A percentile compares a stretch with the other conserved stretches of the same genome.
Conservation (phyloP, 2,888 invertebrate species). For the Monopis laevigella region DNA sequence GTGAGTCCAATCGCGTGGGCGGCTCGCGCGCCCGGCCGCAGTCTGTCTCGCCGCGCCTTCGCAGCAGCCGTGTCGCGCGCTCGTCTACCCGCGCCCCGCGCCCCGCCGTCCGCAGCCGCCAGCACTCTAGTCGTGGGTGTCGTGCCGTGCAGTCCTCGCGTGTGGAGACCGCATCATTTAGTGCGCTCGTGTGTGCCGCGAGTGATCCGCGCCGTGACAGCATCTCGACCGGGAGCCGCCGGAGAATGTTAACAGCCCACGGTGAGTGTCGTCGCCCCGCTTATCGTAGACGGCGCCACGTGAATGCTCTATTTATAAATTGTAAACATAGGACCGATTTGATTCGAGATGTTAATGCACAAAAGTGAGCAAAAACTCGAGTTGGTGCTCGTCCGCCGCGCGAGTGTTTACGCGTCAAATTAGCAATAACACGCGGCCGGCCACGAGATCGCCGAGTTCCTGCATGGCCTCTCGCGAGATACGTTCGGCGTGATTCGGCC, state of each 20-base stretch:
- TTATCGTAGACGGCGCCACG: slow-evolving; percentile 55
- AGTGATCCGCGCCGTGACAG: slow-evolving; percentile 34
- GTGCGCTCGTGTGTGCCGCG: slow-evolving; percentile 66
- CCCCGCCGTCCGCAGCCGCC: slow-evolving; percentile 45
- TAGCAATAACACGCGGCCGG: slow-evolving; percentile 38
- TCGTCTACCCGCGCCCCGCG: slow-evolving; percentile 36
- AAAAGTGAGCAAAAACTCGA: slow-evolving; percentile 43
- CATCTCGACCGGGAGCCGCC: slow-evolving; percentile 29
- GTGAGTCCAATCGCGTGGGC: slow-evolving; percentile 50
- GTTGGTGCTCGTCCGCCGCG: slow-evolving; percentile 20
- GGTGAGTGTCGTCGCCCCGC: slow-evolving; percentile 52
- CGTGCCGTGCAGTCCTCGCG: slow-evolving; percentile 64
- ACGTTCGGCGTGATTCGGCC: background rate
- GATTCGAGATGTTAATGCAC: slow-evolving; percentile 45
- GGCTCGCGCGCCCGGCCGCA: slow-evolving; percentile 54
- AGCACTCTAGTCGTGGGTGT: slow-evolving; percentile 67
- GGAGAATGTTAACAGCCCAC: slow-evolving; percentile 67
- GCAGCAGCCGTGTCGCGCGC: slow-evolving; percentile 57
- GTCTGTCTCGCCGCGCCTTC: slow-evolving; percentile 62
- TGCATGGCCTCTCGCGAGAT: slow-evolving; percentile 23
- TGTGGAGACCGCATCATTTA: slow-evolving; percentile 49
- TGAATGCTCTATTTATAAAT: slow-evolving; percentile 64
- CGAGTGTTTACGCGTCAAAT: slow-evolving; percentile 28
- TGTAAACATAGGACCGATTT: slow-evolving; percentile 62
- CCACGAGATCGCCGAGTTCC: slow-evolving; percentile 59